Base-by-base conservation (phyloP, 1,140 invertebrate species). In the Helicorthomorpha holstii region DNA sequence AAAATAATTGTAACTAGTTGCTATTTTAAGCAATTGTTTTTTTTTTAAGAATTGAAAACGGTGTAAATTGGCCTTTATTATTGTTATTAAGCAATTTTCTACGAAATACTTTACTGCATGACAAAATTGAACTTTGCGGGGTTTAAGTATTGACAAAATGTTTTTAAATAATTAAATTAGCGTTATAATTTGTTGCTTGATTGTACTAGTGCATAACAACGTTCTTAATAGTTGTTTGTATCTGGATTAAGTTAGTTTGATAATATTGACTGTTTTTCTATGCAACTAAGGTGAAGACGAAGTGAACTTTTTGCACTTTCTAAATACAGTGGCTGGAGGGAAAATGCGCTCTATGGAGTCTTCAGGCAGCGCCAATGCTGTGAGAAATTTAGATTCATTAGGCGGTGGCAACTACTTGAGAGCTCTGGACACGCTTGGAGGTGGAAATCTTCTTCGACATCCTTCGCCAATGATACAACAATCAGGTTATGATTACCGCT, bases 381-480 rank as follows among this genome's bases (percentile, higher is more conserved):
- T 70, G 26, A 60, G 65, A 25, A 65, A 63, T n/a, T n/a, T 58
- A 27, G 46, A 53, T 21, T 34, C 43, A 4, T 7, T 71, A 22
- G 71, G 70, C 23, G 69, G 69, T 16, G 66, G 64, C 2, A 69
- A 72, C 53, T 61, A 70, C 12, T 61, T 68, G 4, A 59, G 71
- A 7, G 58, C 67, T 51, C 56, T 69, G n/a, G 66, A 73, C 52
- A 56, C 61, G 21, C 57, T 56, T 27, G 43, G 38, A 0, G 45
- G 23, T 0, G 23, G 27, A 3, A 27, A 51, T 14, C 48, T 57
- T 53, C 51, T 52, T 44, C 50, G 42, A 55, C 29, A 34, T 34
- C 29, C 29, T 7, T 34, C 29, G 16, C n/a, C n/a, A n/a, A n/a
- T n/a, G n/a, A n/a, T n/a, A n/a, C n/a, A n/a, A n/a, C n/a, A n/a